Conservation (phyloP, 2,888 invertebrate species). For the Drosophila vallismaia region DNA sequence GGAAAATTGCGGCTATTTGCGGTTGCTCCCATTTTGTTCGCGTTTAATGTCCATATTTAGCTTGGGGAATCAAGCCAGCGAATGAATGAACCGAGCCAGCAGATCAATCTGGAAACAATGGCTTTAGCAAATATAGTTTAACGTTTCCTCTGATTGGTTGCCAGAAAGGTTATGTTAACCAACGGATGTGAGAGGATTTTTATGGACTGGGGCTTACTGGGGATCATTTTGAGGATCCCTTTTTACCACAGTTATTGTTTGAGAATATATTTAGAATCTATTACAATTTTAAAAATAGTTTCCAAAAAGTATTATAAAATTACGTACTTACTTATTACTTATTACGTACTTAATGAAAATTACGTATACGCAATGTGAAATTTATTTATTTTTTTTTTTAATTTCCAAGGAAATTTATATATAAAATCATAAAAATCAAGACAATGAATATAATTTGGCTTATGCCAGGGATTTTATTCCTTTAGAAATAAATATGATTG, state of each 20-base stretch:
- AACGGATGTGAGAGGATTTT: not conserved
- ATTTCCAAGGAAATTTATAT: too few relatives aligned
- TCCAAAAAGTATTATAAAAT: not conserved
- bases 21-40: slow-evolving; percentile 72
- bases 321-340: too few relatives aligned
- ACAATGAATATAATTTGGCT: not conserved
- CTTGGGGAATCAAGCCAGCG: slow-evolving; percentile 32
- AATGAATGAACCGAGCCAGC: slow-evolving; percentile 37
- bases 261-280: not conserved
- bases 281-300: not conserved
- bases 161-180: not conserved
- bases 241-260: not conserved
- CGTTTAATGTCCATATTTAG: slow-evolving; percentile 78
- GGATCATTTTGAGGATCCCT: too few relatives aligned
- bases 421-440: too few relatives aligned
- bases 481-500: not conserved
- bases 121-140: slow-evolving; percentile 40
- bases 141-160: slow-evolving; percentile 22
- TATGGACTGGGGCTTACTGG: too few relatives aligned
- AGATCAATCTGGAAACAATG: slow-evolving; percentile 45
- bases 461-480: not conserved
- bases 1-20: slow-evolving; percentile 78
- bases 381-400: not conserved
- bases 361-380: not conserved
- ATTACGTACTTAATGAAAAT: not conserved